Conservation (phyloP, 2,113 vertebrate species). For the Echinops telfairi region DNA sequence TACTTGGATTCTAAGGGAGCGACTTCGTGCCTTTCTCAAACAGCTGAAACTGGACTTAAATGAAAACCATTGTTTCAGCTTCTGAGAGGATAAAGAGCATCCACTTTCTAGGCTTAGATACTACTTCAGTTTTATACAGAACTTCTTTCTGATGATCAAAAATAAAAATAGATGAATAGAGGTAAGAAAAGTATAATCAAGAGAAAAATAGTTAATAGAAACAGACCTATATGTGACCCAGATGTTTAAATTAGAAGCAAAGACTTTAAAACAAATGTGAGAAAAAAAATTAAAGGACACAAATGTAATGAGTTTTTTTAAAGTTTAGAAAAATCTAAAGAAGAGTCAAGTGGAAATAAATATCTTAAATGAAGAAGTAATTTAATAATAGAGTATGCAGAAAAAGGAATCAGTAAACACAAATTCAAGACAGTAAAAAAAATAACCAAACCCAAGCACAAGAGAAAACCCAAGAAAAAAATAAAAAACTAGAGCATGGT, state of each 20-base stretch:
- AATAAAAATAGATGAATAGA: constrained; percentile 29
- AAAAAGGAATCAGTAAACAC: background rate
- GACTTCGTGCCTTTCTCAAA: background rate
- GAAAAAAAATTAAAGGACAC: constrained; percentile 14
- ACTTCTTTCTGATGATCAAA: background rate
- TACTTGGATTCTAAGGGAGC: background rate
- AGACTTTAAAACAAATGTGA: constrained; percentile 29
- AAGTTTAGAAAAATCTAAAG: constrained; percentile 2
- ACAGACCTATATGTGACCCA: background rate
- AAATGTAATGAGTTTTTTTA: background rate
- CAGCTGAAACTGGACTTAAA: background rate
- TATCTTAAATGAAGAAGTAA: constrained; percentile 36
- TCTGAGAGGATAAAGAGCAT: background rate
- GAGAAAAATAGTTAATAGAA: constrained; percentile 46
- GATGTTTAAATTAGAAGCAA: background rate
- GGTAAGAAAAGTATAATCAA: background rate
- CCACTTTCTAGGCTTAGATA: background rate
- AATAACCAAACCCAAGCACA: constrained; percentile 21
- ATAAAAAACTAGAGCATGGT: background rate
- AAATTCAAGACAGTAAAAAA: background rate
- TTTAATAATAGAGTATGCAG: background rate
- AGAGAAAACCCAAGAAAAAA: background rate
- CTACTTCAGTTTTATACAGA: background rate
- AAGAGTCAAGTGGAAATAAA: constrained; percentile 9
- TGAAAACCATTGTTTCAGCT: constrained; percentile 6